Percentiles rank a stretch among this genome's conserved stretches.
These are phyloP conservation scores for Lepus oiostolus DNA, from an alignment of 2,797 vertebrate genomes.

Conservation along the genomic window DNA sequence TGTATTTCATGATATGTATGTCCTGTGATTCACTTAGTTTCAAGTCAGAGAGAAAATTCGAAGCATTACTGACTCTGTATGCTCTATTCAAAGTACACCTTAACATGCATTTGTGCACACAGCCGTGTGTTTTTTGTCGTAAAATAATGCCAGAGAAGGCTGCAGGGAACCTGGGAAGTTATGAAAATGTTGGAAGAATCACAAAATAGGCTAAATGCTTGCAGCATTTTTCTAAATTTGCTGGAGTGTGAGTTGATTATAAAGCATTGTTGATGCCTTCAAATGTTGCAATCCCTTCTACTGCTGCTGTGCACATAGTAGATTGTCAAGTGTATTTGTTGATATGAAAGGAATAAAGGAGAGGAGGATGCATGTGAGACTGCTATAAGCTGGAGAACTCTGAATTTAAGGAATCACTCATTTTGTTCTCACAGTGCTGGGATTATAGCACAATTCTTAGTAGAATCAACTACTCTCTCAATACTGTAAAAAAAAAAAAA, in stretches of 20 bases:
- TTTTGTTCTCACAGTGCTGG: background rate
- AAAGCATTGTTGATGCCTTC: background rate
- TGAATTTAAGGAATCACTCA: background rate
- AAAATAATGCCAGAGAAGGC: background rate
- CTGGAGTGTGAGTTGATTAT: fast-evolving
- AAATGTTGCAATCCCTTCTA: background rate
- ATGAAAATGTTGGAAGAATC: background rate
- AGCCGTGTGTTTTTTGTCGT: background rate
- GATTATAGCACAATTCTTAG: background rate
- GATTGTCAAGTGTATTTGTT: background rate
- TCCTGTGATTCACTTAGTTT: background rate
- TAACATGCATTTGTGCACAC: background rate
- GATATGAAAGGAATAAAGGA: background rate
- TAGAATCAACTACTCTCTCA: background rate
- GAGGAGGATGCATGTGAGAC: background rate
- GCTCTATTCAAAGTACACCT: background rate
- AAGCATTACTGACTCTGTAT: background rate
- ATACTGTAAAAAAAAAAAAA: background rate
- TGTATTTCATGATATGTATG: background rate
- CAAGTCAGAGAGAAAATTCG: background rate
- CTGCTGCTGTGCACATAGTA: background rate
- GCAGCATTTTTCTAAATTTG: background rate
- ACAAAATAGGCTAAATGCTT: background rate
- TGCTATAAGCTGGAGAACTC: background rate
- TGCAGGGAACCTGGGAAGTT: background rate